Conservation (phyloP, 2,113 vertebrate species). For the Ictalurus punctatus region DNA sequence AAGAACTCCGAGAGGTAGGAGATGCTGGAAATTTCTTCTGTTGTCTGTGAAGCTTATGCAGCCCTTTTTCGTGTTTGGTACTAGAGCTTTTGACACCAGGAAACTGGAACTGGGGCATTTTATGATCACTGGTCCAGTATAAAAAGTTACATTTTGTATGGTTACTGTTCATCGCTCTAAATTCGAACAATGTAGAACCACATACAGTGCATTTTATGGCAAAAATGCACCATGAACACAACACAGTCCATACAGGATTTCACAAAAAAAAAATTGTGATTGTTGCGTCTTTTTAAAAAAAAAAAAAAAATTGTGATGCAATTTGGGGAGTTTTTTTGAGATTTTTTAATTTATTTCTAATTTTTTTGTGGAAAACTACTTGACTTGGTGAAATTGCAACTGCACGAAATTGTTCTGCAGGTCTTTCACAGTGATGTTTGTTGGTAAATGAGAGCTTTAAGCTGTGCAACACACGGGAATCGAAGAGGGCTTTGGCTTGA, state of each 20-base stretch:
- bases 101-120: neutral
- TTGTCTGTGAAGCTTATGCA: neutral
- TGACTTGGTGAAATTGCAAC: too few relatives aligned
- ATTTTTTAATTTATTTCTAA: too few relatives aligned
- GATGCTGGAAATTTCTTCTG: neutral
- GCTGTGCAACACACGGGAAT: too few relatives aligned
- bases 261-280: too few relatives aligned
- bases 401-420: too few relatives aligned
- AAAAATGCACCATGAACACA: neutral
- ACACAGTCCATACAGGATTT: neutral
- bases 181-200: neutral
- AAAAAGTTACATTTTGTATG: neutral
- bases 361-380: too few relatives aligned
- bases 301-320: too few relatives aligned
- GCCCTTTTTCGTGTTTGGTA: neutral
- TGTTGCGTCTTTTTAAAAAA: too few relatives aligned
- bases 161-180: neutral
- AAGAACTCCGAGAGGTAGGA: constrained; percentile 62
- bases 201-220: neutral
- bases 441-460: too few relatives aligned
- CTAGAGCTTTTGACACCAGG: neutral
- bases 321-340: too few relatives aligned
- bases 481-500: too few relatives aligned
- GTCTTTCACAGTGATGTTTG: too few relatives aligned
- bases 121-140: neutral